These are phyloP conservation scores for Harpagoxenus sublaevis DNA, from an alignment of 2,888 invertebrate genomes.

Conservation along the genomic window DNA sequence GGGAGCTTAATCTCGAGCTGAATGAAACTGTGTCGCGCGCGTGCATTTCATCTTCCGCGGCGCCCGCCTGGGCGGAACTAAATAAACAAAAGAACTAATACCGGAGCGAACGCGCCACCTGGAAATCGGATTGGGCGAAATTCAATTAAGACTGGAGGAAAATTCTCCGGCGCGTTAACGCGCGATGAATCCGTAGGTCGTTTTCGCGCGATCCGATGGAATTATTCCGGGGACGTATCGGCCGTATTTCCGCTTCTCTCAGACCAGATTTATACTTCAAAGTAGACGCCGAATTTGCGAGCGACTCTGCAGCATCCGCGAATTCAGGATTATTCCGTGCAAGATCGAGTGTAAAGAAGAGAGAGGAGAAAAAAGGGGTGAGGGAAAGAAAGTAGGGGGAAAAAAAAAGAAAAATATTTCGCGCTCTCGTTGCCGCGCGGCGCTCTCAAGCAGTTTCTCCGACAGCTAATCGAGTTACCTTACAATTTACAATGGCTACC, in stretches of 20 bases:
- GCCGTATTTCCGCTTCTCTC: conserved; percentile 39
- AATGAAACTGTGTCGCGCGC: conserved; percentile 43
- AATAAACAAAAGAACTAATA: conserved; percentile 49
- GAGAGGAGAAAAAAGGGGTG: not conserved
- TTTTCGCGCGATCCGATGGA: conserved; percentile 61
- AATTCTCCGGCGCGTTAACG: conserved; percentile 78
- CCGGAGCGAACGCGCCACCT: conserved; percentile 66
- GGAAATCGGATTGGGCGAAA: conserved; percentile 83
- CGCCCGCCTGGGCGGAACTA: conserved; percentile 12
- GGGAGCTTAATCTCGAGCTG: conserved; percentile 39
- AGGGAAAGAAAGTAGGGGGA: not conserved
- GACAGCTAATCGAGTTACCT: conserved; percentile 76
- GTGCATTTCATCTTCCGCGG: conserved; percentile 43
- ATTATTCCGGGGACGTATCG: conserved; percentile 57
- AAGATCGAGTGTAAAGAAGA: not conserved
- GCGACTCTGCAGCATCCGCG: not conserved
- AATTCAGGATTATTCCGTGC: not conserved
- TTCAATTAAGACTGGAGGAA: conserved; percentile 83
- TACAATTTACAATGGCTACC: conserved; percentile 75
- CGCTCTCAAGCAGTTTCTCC: conserved; percentile 62
- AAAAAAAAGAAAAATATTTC: conserved; percentile 37
- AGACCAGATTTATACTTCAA: conserved; percentile 31
- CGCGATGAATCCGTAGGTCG: conserved; percentile 64
- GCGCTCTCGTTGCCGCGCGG: conserved; percentile 35
- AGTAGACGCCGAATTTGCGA: conserved; percentile 17